Percentiles rank a stretch among this genome's conserved stretches.
Conservation (phyloP, 1,140 invertebrate species). For the Hylyphantes graminicola region DNA sequence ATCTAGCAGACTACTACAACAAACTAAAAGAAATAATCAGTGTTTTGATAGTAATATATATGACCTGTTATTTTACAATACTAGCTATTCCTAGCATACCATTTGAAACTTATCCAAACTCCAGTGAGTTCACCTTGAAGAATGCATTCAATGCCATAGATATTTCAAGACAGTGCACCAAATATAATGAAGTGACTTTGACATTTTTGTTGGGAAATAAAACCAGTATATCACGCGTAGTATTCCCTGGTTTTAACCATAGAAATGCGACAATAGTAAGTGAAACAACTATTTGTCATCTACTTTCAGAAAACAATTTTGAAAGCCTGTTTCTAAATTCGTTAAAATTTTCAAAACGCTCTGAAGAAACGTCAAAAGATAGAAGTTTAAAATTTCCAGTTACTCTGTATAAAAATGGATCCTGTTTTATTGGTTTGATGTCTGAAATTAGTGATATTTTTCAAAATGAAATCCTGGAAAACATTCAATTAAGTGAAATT, state of each 20-base stretch:
- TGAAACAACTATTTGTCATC: no score
- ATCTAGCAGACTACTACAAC: slow-evolving; percentile 66
- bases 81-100: slow-evolving; percentile 25
- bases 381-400: no score
- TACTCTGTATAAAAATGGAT: no score
- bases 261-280: neutral
- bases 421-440: no score
- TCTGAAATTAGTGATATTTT: neutral
- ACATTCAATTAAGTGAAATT: neutral
- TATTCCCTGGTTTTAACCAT: no score
- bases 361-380: no score
- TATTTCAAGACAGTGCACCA: neutral
- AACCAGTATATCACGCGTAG: neutral
- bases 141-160: neutral
- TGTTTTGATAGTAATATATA: slow-evolving; percentile 45
- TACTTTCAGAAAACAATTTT: no score
- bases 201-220: neutral
- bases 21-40: slow-evolving; percentile 63
- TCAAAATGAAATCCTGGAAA: neutral
- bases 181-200: neutral
- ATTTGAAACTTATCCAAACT: neutral
- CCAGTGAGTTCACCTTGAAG: neutral
- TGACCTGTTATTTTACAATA: slow-evolving; percentile 11
- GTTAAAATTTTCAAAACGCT: no score
- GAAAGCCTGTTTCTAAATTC: no score